Conservation (phyloP, 2,888 invertebrate species). For the Andrena minutula region DNA sequence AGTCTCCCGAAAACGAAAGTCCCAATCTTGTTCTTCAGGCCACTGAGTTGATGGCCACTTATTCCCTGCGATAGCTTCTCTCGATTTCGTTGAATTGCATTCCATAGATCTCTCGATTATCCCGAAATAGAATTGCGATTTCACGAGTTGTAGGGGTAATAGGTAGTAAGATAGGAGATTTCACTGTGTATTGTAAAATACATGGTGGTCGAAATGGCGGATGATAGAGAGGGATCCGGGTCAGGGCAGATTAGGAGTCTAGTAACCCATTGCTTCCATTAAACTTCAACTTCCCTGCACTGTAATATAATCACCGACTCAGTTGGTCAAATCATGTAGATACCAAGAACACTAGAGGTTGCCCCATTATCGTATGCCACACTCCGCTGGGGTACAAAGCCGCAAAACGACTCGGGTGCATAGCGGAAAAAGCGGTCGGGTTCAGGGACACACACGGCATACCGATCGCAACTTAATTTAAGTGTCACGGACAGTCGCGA, state of each 20-base stretch:
- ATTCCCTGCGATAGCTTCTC: background rate
- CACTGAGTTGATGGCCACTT: background rate
- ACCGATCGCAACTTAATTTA: conserved; percentile 68
- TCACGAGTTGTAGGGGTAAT: background rate
- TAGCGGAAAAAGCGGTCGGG: conserved; percentile 45
- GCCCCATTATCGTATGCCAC: background rate
- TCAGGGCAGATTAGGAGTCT: too few species aligned
- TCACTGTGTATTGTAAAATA: background rate
- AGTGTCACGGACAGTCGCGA: conserved; percentile 60
- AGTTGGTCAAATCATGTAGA: too few species aligned
- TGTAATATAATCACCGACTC: too few species aligned
- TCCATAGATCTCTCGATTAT: background rate
- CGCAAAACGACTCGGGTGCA: conserved; percentile 31
- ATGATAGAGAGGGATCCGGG: too few species aligned
- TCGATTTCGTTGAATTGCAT: conserved; percentile 4
- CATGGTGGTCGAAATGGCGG: background rate
- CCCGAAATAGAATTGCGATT: background rate
- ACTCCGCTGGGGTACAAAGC: background rate
- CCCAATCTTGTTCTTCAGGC: background rate
- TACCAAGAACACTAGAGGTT: background rate
- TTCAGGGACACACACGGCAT: conserved; percentile 61
- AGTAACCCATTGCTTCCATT: too few species aligned
- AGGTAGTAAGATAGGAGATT: background rate
- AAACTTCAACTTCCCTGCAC: too few species aligned
- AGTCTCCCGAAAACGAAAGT: conserved; percentile 46